Evolutionary conservation across 1,140 invertebrate genomes (phyloP).

Genomic region (Sycophila sp.): DNA sequence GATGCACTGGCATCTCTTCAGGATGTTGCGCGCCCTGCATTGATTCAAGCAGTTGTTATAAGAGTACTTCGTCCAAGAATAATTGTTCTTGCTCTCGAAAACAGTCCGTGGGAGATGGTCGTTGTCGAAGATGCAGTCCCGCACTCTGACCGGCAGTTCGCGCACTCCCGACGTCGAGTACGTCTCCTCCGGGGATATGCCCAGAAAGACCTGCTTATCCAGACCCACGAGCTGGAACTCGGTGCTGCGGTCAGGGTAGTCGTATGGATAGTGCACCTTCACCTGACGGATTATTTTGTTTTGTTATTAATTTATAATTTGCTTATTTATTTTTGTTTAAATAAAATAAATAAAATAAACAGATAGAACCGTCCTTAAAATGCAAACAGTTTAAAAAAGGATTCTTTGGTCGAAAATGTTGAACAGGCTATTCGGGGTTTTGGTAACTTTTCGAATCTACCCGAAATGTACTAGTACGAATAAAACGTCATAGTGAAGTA

Average conservation of each 20-base stretch:
- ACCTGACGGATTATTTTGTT: conserved; percentile 55
- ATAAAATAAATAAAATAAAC: too few relatives aligned
- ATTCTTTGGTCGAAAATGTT: too few relatives aligned
- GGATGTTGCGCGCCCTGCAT: conserved; percentile 64
- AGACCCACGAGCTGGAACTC: conserved; percentile 67
- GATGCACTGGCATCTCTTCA: conserved; percentile 68
- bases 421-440: too few relatives aligned
- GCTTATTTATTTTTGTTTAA: conserved; percentile 2
- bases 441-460: too few relatives aligned
- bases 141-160: conserved; percentile 57
- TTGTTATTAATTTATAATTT: background rate
- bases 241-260: conserved; percentile 70
- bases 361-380: too few relatives aligned
- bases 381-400: too few relatives aligned
- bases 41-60: conserved; percentile 73
- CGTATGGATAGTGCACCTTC: conserved; percentile 71
- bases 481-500: too few relatives aligned
- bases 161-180: conserved; percentile 68
- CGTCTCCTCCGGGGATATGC: conserved; percentile 69
- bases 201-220: conserved; percentile 69
- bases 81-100: conserved; percentile 48
- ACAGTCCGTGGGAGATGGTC: conserved; percentile 59
- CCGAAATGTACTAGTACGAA: too few relatives aligned
- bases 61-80: conserved; percentile 62
- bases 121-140: conserved; percentile 70